phyloP scores from a whole-genome alignment of 2,797 vertebrate genomes.

The Synaphobranchus kaupii region DNA sequence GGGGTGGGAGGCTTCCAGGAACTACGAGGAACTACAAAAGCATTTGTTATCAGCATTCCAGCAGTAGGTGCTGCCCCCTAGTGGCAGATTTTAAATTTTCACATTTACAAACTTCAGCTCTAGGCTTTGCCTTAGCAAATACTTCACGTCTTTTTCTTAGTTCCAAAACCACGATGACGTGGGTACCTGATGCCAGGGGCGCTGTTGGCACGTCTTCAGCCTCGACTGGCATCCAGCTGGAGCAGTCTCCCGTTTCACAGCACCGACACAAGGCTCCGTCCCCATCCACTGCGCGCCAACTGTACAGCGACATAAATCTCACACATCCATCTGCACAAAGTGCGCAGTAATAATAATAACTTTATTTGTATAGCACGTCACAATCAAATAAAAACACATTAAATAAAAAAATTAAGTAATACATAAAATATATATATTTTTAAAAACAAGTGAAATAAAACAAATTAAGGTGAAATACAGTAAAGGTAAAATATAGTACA shows the following conservation, averaged over 20 bases:
- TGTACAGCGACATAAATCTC: slow-evolving; percentile 46
- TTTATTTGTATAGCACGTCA: no score
- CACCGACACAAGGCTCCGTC: slow-evolving; percentile 52
- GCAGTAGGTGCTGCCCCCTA: neutral
- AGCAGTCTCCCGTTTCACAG: slow-evolving; percentile 44
- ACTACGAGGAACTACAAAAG: neutral
- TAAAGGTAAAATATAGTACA: no score
- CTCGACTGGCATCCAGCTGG: neutral
- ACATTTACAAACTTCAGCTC: neutral
- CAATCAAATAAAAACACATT: no score
- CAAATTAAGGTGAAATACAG: no score
- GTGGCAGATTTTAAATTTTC: neutral
- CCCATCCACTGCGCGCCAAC: slow-evolving; percentile 57
- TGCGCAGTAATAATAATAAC: neutral
- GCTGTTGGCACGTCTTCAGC: neutral
- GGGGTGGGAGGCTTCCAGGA: no score
- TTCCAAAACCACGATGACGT: neutral
- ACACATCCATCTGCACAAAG: neutral
- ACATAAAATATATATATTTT: no score
- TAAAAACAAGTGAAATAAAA: no score
- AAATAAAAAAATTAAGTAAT: no score
- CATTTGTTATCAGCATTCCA: neutral
- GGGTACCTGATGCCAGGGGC: slow-evolving; percentile 1
- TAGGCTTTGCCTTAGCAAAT: neutral
- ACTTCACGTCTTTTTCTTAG: neutral